These are phyloP conservation scores for Holacanthella duospinosa DNA, from an alignment of 2,888 invertebrate species.

Conservation along the genomic window DNA sequence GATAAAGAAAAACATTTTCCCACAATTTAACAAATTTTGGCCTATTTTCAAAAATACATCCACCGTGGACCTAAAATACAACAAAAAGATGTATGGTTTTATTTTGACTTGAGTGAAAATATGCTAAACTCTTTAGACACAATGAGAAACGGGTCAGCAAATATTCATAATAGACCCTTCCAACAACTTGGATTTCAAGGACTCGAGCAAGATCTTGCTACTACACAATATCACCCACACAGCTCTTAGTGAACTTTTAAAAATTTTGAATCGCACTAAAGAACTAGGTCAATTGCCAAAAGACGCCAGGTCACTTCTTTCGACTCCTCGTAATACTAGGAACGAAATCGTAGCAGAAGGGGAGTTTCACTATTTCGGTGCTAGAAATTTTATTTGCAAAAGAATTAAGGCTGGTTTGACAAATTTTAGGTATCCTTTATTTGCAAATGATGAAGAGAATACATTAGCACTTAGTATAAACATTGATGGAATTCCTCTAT, in stretches of 20 bases:
- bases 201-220: too few relatives aligned
- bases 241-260: background rate
- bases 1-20: too few relatives aligned
- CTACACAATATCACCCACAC: conserved; percentile 4
- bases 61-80: too few relatives aligned
- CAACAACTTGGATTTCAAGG: too few relatives aligned
- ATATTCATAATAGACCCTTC: too few relatives aligned
- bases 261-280: conserved; percentile 2
- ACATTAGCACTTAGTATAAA: background rate
- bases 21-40: too few relatives aligned
- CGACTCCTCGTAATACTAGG: background rate
- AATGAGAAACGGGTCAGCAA: too few relatives aligned
- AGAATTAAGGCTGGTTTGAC: background rate
- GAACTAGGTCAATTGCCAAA: too few relatives aligned
- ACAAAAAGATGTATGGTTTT: too few relatives aligned
- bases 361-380: background rate
- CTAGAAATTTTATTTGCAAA: background rate
- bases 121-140: too few relatives aligned
- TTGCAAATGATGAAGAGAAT: background rate
- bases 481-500: background rate
- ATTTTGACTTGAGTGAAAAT: too few relatives aligned
- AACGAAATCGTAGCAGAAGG: background rate
- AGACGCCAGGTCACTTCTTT: background rate
- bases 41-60: too few relatives aligned
- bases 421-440: background rate